phyloP scores from a whole-genome alignment of 2,113 vertebrate genomes.

The Hydropotes inermis region DNA sequence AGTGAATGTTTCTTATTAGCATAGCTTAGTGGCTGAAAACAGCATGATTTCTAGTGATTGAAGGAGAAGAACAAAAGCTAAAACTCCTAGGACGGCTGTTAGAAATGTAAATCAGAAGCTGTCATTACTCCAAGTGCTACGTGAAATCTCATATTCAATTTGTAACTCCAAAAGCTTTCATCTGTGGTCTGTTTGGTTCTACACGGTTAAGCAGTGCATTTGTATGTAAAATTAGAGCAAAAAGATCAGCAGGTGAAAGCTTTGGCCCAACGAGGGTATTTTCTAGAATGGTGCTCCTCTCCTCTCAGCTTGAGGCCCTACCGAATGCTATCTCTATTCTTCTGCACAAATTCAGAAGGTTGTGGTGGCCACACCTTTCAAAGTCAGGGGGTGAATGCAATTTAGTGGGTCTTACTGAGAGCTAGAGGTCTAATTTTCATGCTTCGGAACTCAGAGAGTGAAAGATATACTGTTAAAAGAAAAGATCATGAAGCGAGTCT shows the following conservation, averaged over 20 bases:
- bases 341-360: neutral
- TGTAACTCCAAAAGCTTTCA: neutral
- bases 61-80: neutral
- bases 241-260: neutral
- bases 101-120: slow-evolving; percentile 25
- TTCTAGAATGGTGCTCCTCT: neutral
- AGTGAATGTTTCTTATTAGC: neutral
- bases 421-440: neutral
- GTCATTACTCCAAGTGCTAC: neutral
- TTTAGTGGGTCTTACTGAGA: neutral
- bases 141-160: neutral
- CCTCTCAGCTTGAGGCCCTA: neutral
- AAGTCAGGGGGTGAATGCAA: neutral
- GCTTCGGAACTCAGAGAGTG: neutral
- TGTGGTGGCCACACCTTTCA: neutral
- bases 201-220: neutral
- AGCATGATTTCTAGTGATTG: neutral
- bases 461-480: neutral
- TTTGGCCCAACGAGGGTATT: neutral
- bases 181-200: neutral
- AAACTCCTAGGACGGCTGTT: neutral
- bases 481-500: neutral
- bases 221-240: neutral
- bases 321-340: neutral
- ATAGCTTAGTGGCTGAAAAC: neutral